Conservation (phyloP, 2,888 invertebrate genomes). For the Troides aeacus region DNA sequence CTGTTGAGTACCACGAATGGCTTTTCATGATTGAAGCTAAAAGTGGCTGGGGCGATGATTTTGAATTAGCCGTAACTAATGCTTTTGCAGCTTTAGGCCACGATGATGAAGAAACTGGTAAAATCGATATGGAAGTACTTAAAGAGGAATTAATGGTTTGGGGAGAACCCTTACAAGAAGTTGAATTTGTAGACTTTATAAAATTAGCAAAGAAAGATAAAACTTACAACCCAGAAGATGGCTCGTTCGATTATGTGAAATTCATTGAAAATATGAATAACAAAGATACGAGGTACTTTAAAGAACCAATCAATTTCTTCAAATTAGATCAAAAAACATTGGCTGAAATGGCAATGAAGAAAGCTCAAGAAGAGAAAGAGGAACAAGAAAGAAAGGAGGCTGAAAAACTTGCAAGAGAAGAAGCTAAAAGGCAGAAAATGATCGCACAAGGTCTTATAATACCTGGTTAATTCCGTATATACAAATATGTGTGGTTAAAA, state of each 20-base stretch:
- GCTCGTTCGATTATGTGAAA: slow-evolving; percentile 55
- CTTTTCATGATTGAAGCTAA: slow-evolving; percentile 72
- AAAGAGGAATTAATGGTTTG: slow-evolving; percentile 59
- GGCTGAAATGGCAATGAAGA: slow-evolving; percentile 65
- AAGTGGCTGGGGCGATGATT: slow-evolving; percentile 66
- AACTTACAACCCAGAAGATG: slow-evolving; percentile 54
- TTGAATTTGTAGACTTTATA: slow-evolving; percentile 64
- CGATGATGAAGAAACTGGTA: slow-evolving; percentile 61
- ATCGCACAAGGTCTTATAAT: slow-evolving; percentile 61
- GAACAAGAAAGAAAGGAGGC: slow-evolving; percentile 61
- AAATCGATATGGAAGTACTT: slow-evolving; percentile 54
- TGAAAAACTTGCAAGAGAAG: slow-evolving; percentile 57
- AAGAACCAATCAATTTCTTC: slow-evolving; percentile 70
- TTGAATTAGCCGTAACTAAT: slow-evolving; percentile 57
- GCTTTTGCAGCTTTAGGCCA: slow-evolving; percentile 63
- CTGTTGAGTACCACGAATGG: slow-evolving; percentile 66
- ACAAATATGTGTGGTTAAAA: no score
- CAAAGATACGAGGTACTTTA: slow-evolving; percentile 57
- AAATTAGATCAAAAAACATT: slow-evolving; percentile 71
- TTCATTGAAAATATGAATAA: slow-evolving; percentile 71
- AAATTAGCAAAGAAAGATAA: slow-evolving; percentile 61
- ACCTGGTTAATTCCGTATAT: slow-evolving; percentile 35
- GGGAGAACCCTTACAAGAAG: slow-evolving; percentile 65
- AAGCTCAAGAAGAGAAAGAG: slow-evolving; percentile 59
- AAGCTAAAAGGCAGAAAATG: slow-evolving; percentile 61